A percentile compares a stretch with the other conserved stretches of the same genome.
These are phyloP conservation scores for Protobothrops flavoviridis DNA, from an alignment of 2,113 vertebrate genomes.

Conservation along the genomic window DNA sequence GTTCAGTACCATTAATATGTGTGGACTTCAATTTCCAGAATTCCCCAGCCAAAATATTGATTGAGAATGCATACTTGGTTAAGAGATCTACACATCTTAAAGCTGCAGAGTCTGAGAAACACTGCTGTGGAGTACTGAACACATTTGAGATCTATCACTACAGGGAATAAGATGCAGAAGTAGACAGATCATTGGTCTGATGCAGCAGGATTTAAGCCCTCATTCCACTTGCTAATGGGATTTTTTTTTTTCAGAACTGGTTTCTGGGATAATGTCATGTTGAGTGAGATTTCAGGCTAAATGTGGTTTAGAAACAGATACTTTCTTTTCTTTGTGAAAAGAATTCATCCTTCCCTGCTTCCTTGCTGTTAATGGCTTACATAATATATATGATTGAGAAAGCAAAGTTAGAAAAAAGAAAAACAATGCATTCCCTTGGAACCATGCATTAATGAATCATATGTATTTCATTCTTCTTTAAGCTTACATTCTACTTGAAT, in stretches of 20 bases:
- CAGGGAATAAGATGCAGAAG: neutral
- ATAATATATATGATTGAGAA: neutral
- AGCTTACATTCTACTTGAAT: neutral
- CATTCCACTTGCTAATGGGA: neutral
- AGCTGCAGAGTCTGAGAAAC: neutral
- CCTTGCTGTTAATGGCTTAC: neutral
- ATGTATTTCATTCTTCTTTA: neutral
- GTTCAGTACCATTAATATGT: neutral
- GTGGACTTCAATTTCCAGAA: neutral
- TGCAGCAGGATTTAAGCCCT: neutral
- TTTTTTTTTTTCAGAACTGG: neutral
- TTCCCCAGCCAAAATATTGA: neutral
- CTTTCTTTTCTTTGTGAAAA: neutral
- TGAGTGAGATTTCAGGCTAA: neutral
- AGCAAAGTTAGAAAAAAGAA: neutral
- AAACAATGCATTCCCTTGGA: neutral
- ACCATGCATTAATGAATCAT: neutral
- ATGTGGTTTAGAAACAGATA: neutral
- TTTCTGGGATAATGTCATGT: neutral
- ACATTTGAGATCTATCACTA: neutral
- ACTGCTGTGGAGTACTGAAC: neutral
- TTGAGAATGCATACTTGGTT: neutral
- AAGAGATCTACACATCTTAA: neutral
- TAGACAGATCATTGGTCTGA: neutral
- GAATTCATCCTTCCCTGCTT: neutral